Percentiles rank a stretch among this genome's conserved stretches.
Evolutionary conservation across 1,140 invertebrate genomes (phyloP).

Genomic region (Bathynomus jamesi): DNA sequence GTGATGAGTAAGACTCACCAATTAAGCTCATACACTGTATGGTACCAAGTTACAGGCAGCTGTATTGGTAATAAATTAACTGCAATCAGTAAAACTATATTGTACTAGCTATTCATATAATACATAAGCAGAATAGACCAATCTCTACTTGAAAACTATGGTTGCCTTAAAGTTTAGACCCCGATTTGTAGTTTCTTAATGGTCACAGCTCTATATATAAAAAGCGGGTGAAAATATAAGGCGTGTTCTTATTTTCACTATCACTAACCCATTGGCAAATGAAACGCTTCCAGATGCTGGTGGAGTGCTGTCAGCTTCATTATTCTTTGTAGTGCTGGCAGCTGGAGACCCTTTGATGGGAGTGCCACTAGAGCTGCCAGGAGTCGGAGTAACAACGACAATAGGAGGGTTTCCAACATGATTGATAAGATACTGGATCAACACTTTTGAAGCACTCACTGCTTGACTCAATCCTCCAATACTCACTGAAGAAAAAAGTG

Average conservation of each 20-base stretch:
- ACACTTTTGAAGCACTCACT: constrained; percentile 27
- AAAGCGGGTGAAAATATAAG: too few species aligned
- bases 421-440: constrained; percentile 26
- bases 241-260: too few species aligned
- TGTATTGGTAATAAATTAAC: too few species aligned
- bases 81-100: too few species aligned
- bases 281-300: constrained; percentile 13
- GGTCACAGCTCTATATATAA: too few species aligned
- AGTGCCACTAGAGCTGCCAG: constrained; percentile 46
- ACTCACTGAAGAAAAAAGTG: constrained; percentile 23
- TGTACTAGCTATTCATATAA: too few species aligned
- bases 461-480: constrained; percentile 32
- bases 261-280: constrained; percentile 43
- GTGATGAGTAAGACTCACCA: too few species aligned
- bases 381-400: constrained; percentile 20
- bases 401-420: constrained; percentile 27
- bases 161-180: too few species aligned
- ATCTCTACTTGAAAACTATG: too few species aligned
- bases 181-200: too few species aligned
- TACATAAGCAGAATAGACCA: too few species aligned
- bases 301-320: constrained; percentile 6
- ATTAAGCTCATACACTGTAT: constrained; percentile 52
- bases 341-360: constrained; percentile 49
- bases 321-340: constrained; percentile 4
- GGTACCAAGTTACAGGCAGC: too few species aligned